A percentile compares a stretch with the other conserved stretches of the same genome.
Conservation (phyloP, 2,113 vertebrate genomes). For the Speoplatyrhinus poulsoni region DNA sequence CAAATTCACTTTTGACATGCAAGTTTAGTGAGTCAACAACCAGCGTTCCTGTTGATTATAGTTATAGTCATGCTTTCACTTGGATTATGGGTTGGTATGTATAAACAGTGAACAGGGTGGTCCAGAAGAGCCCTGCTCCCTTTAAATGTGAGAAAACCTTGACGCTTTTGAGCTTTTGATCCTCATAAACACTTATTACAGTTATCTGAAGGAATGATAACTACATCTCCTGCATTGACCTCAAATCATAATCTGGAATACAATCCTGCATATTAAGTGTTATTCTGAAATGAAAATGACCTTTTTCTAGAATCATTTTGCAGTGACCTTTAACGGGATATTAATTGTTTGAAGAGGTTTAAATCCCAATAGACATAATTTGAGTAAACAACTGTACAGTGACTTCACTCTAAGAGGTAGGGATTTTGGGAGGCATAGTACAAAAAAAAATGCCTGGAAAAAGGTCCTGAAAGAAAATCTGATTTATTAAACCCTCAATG, state of each 20-base stretch:
- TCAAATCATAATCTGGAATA: constrained; percentile 40
- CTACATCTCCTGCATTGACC: constrained; percentile 8
- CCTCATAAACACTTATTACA: constrained; percentile 50
- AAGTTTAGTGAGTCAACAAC: constrained; percentile 12
- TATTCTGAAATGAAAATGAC: too few species aligned
- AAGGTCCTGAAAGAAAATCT: too few species aligned
- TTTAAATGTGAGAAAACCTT: constrained; percentile 22
- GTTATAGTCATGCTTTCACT: constrained; percentile 34
- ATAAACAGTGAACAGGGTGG: constrained; percentile 44
- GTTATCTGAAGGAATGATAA: constrained; percentile 47
- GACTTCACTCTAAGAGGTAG: not conserved
- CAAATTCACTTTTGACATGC: constrained; percentile 6
- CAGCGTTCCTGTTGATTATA: constrained; percentile 34
- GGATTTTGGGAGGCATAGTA: too few species aligned
- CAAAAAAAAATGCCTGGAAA: too few species aligned
- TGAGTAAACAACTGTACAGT: not conserved
- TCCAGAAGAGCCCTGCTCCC: constrained; percentile 12
- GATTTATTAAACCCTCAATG: too few species aligned
- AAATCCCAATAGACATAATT: not conserved
- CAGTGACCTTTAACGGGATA: too few species aligned
- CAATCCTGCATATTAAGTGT: constrained; percentile 3
- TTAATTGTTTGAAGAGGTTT: too few species aligned
- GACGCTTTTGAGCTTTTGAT: constrained; percentile 19
- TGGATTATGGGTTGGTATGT: not conserved
- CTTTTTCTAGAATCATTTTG: too few species aligned